Evolutionary conservation across 2,888 invertebrate genomes (phyloP), one percentile per base, ranked within the genome.

Genomic region (Brachypalpus laphriformis): DNA sequence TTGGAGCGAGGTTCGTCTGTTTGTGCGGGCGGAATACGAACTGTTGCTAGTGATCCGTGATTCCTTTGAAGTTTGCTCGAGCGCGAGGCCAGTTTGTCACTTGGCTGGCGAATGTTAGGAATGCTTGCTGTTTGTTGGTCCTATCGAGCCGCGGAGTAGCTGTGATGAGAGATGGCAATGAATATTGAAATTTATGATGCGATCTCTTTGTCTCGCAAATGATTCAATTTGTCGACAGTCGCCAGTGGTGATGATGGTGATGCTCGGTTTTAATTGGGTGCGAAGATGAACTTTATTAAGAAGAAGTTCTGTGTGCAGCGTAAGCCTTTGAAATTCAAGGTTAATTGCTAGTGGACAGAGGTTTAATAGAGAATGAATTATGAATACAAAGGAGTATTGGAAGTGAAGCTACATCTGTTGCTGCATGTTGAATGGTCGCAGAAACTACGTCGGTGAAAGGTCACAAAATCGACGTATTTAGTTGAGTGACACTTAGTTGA

Each of bases 141-240:
- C 9, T 18, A 25, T 14, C 22, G 7, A 1, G 28, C 28, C n/a
- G 47, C 28, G 18, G 14, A 9, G 68, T 28, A 42, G 22, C 16
- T 59, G 81, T 61, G 61, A 81, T 75, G 37, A 80, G 74, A 81
- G 40, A 14, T 81, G 59, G 63, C 66, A 28, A 65, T 59, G 65
- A 81, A 85, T 76, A 81, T 81, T 85, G 65, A 85, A 81, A 85
- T 85, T 85, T 76, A 81, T 85, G 75, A 76, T 31, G 74, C 40
- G 49, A 59, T 56, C 51, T 66, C 65, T 85, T 81, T 85, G 74
- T 75, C 70, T 63, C 37, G 66, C 63, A 75, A 80, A 80, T 85
- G 80, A 85, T 80, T 83, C 57, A 80, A 83, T 83, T 83, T 80
- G 83, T 63, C 63, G 78, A 47, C 75, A 54, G 63, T 74, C 57